phyloP scores from a whole-genome alignment of 2,888 invertebrate genomes.

The Euplagia quadripunctaria region DNA sequence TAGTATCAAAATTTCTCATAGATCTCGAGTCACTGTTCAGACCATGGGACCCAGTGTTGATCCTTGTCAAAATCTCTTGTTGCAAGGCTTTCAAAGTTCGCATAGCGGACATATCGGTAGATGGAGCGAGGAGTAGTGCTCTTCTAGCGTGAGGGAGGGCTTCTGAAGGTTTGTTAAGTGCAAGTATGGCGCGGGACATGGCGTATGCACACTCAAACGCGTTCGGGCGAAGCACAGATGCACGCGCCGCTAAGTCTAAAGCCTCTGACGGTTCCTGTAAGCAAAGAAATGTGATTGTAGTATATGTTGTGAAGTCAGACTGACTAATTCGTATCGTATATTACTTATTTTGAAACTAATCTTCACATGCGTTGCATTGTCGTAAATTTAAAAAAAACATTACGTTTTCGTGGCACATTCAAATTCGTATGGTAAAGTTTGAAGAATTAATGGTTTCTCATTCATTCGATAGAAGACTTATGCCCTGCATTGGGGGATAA shows the following conservation, averaged over 20 bases:
- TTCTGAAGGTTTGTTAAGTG: slow-evolving; percentile 91
- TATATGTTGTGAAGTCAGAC: background rate
- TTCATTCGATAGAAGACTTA: background rate
- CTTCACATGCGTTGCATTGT: too few relatives aligned
- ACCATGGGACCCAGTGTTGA: slow-evolving; percentile 82
- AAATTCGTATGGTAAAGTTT: background rate
- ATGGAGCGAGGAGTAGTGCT: slow-evolving; percentile 91
- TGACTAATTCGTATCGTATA: background rate
- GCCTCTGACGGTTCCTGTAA: slow-evolving; percentile 94
- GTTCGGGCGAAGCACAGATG: slow-evolving; percentile 93
- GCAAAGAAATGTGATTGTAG: slow-evolving; percentile 26
- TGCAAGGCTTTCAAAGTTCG: slow-evolving; percentile 91
- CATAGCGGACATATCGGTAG: slow-evolving; percentile 91
- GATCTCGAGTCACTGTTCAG: slow-evolving; percentile 77
- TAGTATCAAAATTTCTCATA: slow-evolving; percentile 81
- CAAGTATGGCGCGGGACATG: slow-evolving; percentile 94
- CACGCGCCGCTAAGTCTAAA: slow-evolving; percentile 95
- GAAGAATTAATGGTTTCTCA: background rate
- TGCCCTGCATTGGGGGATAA: background rate
- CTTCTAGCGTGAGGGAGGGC: slow-evolving; percentile 94
- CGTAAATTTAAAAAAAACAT: background rate
- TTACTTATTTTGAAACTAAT: background rate
- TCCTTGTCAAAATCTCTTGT: slow-evolving; percentile 89
- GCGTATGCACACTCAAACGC: slow-evolving; percentile 98
- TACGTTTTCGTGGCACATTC: background rate